Conservation (phyloP, 1,140 invertebrate genomes). For the Littorina saxatilis region DNA sequence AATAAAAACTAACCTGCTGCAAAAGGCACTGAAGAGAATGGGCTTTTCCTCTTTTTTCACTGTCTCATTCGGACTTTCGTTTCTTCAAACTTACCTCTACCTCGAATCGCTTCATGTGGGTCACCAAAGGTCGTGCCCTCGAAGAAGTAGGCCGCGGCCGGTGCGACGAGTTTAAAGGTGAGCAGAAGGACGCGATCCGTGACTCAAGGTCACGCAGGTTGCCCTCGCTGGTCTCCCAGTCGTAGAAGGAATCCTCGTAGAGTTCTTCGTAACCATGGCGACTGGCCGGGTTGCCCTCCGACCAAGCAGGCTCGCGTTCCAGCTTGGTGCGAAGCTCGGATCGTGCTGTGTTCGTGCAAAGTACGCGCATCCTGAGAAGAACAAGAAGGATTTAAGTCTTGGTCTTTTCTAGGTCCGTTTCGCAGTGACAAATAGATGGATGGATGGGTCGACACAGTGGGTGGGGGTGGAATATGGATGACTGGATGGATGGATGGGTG, state of each 20-base stretch:
- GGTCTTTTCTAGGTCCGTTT: too few species aligned
- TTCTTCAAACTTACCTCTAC: conserved; percentile 47
- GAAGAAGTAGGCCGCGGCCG: neutral
- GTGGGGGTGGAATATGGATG: too few species aligned
- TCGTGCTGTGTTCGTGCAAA: conserved; percentile 13
- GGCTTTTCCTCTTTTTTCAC: too few species aligned
- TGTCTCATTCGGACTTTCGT: too few species aligned
- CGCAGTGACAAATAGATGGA: too few species aligned
- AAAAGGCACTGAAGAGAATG: too few species aligned
- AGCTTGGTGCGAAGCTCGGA: conserved; percentile 34
- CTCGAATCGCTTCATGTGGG: conserved; percentile 57
- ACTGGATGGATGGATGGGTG: too few species aligned
- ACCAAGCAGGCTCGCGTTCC: conserved; percentile 19
- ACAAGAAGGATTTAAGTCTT: too few species aligned
- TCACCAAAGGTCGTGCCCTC: conserved; percentile 29
- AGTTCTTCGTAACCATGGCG: conserved; percentile 40
- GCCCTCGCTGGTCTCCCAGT: conserved; percentile 66
- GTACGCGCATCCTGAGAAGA: conserved; percentile 1
- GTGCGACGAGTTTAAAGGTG: neutral
- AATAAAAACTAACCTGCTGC: too few species aligned
- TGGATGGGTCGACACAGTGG: too few species aligned
- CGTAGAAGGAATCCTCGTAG: conserved; percentile 60
- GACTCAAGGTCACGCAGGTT: conserved; percentile 59
- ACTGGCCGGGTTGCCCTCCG: conserved; percentile 12
- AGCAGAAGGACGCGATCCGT: conserved; percentile 60